Conservation (phyloP, 2,888 invertebrate genomes). For the Lottia scabra region DNA sequence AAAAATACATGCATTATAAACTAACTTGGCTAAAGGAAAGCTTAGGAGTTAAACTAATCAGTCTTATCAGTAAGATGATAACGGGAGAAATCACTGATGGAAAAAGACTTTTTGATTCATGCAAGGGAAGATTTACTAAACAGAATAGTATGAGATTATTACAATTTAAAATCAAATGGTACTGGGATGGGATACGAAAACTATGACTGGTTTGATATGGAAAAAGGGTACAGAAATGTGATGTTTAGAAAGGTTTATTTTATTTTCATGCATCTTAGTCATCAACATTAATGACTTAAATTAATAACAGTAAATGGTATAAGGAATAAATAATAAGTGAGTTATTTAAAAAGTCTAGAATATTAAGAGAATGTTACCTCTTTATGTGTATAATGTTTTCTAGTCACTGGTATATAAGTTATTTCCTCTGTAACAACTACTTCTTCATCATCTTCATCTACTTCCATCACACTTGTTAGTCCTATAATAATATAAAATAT, state of each 20-base stretch:
- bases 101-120: too few relatives aligned
- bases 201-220: not conserved
- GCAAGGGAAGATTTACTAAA: too few relatives aligned
- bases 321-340: not conserved
- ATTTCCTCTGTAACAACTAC: conserved; percentile 38
- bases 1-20: too few relatives aligned
- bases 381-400: conserved; percentile 12
- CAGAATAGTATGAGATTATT: too few relatives aligned
- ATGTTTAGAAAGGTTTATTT: not conserved
- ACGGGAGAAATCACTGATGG: too few relatives aligned
- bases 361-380: not conserved
- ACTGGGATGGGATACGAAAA: too few relatives aligned
- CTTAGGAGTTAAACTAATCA: too few relatives aligned
- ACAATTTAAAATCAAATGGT: too few relatives aligned
- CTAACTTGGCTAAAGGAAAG: too few relatives aligned
- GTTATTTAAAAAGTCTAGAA: not conserved
- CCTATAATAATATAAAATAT: conserved; percentile 1
- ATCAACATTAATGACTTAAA: too few relatives aligned
- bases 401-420: conserved; percentile 15
- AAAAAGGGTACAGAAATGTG: not conserved
- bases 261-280: not conserved
- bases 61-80: too few relatives aligned
- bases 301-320: too few relatives aligned
- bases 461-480: conserved; percentile 37
- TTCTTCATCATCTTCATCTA: conserved; percentile 34